phyloP scores from a whole-genome alignment of 2,797 vertebrate species.

The Dromococcyx pavoninus region DNA sequence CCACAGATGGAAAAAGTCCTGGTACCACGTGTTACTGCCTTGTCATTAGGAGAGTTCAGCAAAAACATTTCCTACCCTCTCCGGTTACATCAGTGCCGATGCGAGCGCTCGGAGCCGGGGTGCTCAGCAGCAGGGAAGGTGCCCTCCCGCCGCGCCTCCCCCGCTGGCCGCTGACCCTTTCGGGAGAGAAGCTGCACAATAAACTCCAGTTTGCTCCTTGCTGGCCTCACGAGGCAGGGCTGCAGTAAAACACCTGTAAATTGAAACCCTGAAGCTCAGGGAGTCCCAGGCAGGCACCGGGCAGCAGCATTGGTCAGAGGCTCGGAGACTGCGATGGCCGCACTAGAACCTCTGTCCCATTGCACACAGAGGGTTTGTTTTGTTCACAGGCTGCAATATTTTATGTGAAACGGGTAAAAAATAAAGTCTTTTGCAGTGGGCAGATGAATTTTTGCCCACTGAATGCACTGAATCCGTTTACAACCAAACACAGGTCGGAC shows the following conservation, averaged over 20 bases:
- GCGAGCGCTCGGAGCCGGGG: not conserved
- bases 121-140: not conserved
- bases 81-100: not conserved
- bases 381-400: not conserved
- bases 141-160: not conserved
- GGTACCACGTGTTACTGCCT: not conserved
- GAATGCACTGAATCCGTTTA: not conserved
- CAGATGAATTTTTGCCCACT: not conserved
- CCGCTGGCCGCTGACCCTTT: not conserved
- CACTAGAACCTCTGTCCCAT: fast-evolving
- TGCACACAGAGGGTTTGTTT: fast-evolving
- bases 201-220: not conserved
- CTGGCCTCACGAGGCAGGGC: not conserved
- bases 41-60: not conserved
- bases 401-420: fast-evolving
- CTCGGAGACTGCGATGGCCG: not conserved
- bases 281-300: not conserved
- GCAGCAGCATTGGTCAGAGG: not conserved
- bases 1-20: not conserved
- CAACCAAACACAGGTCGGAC: not conserved
- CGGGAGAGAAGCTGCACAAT: not conserved
- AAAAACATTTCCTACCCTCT: not conserved
- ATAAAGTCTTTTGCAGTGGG: not conserved
- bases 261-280: not conserved
- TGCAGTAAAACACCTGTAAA: not conserved